Evolutionary conservation across 2,113 vertebrate genomes (phyloP).

Genomic region (Cariama cristata): DNA sequence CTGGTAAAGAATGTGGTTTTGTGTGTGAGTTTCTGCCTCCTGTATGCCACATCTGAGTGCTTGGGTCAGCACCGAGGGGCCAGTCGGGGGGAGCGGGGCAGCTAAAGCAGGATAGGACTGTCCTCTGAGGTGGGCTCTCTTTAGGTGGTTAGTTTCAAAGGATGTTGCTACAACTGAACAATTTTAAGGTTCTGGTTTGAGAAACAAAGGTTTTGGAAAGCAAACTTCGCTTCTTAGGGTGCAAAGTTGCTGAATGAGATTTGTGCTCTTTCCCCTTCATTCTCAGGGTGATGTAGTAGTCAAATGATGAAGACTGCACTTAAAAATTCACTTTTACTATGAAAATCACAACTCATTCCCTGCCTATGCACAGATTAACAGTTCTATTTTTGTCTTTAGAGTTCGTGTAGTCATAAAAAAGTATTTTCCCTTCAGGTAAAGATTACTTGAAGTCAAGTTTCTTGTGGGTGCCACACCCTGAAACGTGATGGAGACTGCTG

Average conservation of each 20-base stretch:
- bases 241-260: not conserved
- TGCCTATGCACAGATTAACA: not conserved
- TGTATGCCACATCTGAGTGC: not conserved
- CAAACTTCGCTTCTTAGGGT: not conserved
- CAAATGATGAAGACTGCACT: not conserved
- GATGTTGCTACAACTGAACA: not conserved
- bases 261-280: not conserved
- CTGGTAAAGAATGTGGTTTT: not conserved
- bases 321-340: not conserved
- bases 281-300: not conserved
- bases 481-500: not conserved
- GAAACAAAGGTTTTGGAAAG: not conserved
- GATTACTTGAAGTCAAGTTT: not conserved
- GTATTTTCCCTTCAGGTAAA: not conserved
- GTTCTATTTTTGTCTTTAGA: not conserved
- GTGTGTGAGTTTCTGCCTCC: not conserved
- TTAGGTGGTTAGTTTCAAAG: not conserved
- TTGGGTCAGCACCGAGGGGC: not conserved
- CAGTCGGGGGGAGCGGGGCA: not conserved
- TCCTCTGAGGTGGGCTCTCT: not conserved
- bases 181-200: not conserved
- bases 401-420: not conserved
- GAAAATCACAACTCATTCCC: not conserved
- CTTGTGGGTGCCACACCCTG: not conserved
- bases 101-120: not conserved